Evolutionary conservation across 2,888 invertebrate genomes (phyloP).

Genomic region (Drosophila fulvimacula): DNA sequence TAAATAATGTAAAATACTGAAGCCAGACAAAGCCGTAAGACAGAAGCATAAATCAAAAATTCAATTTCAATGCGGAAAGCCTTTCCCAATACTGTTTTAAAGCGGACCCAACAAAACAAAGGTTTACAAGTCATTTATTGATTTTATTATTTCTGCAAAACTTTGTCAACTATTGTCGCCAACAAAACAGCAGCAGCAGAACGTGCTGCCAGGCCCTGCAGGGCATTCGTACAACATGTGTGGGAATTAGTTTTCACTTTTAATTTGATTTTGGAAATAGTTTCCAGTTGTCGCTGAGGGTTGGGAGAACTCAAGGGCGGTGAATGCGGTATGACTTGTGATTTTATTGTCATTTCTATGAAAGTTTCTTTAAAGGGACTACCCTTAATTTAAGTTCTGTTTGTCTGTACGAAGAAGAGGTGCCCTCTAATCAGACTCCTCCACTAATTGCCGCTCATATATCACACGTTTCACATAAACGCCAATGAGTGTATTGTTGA

Average conservation of each 20-base stretch:
- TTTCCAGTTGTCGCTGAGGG: slow-evolving; percentile 30
- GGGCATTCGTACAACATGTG: slow-evolving; percentile 52
- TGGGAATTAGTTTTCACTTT: slow-evolving; percentile 62
- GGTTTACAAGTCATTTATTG: slow-evolving; percentile 74
- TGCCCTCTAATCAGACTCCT: background rate
- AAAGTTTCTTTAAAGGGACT: background rate
- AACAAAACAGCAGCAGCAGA: slow-evolving; percentile 19
- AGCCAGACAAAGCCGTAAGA: slow-evolving; percentile 3
- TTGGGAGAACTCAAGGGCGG: slow-evolving; percentile 17
- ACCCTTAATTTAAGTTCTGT: background rate
- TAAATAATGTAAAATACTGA: slow-evolving; percentile 27
- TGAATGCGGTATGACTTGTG: slow-evolving; percentile 29
- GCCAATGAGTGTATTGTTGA: slow-evolving; percentile 33
- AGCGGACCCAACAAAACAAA: slow-evolving; percentile 28
- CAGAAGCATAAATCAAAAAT: slow-evolving; percentile 51
- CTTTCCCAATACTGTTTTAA: slow-evolving; percentile 42
- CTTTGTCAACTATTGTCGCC: slow-evolving; percentile 55
- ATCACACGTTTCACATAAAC: slow-evolving; percentile 44
- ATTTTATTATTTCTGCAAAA: slow-evolving; percentile 64
- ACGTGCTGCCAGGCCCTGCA: slow-evolving; percentile 10
- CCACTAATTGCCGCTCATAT: slow-evolving; percentile 43
- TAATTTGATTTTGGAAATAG: slow-evolving; percentile 71
- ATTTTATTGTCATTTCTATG: slow-evolving; percentile 7
- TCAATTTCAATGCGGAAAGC: slow-evolving; percentile 26
- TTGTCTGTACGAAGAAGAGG: background rate